phyloP scores from a whole-genome alignment of 1,140 invertebrate genomes.

The Amphibalanus amphitrite region DNA sequence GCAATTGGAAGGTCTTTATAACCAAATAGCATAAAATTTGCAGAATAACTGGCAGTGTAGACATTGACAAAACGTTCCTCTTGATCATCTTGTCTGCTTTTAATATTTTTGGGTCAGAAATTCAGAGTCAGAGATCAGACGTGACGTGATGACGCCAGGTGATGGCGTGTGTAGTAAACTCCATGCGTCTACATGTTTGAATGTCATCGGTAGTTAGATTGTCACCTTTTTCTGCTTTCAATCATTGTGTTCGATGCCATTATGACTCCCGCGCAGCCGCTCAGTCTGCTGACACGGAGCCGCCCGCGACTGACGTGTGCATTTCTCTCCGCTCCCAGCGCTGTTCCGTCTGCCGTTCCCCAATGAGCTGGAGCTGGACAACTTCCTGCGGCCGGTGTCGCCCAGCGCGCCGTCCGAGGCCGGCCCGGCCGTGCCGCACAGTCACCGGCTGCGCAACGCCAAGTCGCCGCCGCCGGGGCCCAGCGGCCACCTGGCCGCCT shows the following conservation, averaged over 20 bases:
- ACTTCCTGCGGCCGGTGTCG: constrained; percentile 7
- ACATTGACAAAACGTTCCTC: too few species aligned
- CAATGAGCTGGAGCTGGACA: not conserved
- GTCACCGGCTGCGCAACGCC: not conserved
- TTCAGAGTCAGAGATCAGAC: too few species aligned
- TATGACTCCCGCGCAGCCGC: too few species aligned
- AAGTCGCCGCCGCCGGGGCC: not conserved
- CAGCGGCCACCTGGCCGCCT: not conserved
- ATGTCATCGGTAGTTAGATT: not conserved
- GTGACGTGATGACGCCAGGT: too few species aligned
- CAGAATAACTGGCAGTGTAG: too few species aligned
- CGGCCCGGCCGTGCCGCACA: not conserved
- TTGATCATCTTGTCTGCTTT: too few species aligned
- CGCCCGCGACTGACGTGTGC: too few species aligned
- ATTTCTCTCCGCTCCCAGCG: not conserved
- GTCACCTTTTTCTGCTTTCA: not conserved
- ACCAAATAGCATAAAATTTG: too few species aligned
- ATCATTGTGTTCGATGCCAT: not conserved
- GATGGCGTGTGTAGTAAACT: too few species aligned
- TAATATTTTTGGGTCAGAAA: not conserved
- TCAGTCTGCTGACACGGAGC: too few species aligned
- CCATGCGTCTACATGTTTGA: not conserved
- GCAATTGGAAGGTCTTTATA: too few species aligned
- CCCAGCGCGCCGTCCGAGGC: constrained; percentile 9
- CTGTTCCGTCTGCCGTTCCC: not conserved